phyloP scores from a whole-genome alignment of 1,140 invertebrate species.

The Drosophila varians region DNA sequence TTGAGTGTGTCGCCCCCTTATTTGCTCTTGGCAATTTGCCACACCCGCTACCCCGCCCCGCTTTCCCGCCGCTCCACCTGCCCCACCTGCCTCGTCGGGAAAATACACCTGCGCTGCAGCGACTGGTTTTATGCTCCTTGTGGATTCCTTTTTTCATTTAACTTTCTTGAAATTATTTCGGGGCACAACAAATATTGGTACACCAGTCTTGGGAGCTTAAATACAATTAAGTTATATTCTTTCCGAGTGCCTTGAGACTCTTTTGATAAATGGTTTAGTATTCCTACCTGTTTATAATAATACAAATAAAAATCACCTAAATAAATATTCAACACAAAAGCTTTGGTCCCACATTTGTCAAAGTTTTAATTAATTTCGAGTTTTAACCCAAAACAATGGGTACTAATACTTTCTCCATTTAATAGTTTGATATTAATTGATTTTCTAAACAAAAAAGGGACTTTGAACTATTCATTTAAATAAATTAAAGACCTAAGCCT shows the following conservation, averaged over 20 bases:
- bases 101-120: slow-evolving; percentile 23
- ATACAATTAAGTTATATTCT: not conserved
- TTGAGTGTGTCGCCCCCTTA: slow-evolving; percentile 19
- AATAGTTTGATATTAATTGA: not conserved
- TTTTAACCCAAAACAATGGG: not conserved
- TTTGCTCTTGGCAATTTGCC: slow-evolving; percentile 48
- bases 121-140: slow-evolving; percentile 3
- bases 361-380: too few species aligned
- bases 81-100: slow-evolving; percentile 9
- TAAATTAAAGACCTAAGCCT: not conserved
- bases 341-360: too few species aligned
- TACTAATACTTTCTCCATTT: not conserved
- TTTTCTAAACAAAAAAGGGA: not conserved
- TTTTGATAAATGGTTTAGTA: not conserved
- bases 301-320: too few species aligned
- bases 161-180: not conserved
- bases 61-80: slow-evolving; percentile 4
- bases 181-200: not conserved
- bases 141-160: slow-evolving; percentile 6
- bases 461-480: not conserved
- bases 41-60: slow-evolving; percentile 4
- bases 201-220: not conserved
- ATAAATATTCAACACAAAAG: too few species aligned
- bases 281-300: too few species aligned
- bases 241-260: not conserved